Base-by-base conservation (phyloP, 2,888 invertebrate genomes). In the Scaptomyza polygonia region DNA sequence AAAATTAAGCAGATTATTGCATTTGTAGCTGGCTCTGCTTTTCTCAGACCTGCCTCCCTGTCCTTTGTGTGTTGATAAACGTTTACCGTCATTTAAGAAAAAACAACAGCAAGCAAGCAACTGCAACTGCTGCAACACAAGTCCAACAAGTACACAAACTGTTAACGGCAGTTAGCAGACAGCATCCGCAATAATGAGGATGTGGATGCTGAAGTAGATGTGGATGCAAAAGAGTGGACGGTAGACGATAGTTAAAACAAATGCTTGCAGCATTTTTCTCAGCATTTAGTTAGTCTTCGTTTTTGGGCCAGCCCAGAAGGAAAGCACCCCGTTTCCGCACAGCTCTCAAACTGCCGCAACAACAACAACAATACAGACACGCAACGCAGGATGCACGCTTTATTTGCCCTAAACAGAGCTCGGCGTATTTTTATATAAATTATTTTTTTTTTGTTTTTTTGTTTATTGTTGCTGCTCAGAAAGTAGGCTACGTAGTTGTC, bases 381-480 rank as follows among this genome's bases (percentile, higher is more conserved):
- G 68, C 64, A 67, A 58, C 83, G 73, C 72, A 83, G 88, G 80
- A 83, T 79, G 77, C 71, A 79, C 48, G 73, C 80, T 78, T 78
- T 86, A 75, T 86, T 84, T 86, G 66, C 81, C 75, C 61, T 61
- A 72, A 75, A 72, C 77, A 72, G 68, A 77, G 74, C 64, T 54
- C 40, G 32, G 36, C 62, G 54, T 45, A 47, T 51, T 66, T 53
- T 65, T 66, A 54, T 64, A 9, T 29, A 25, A 6, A 12, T 32
- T 32, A 12, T 51, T 66, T 54, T 66, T 64, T 58, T 64, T 51
- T 55, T 68, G 49, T 34, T 32, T 51, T 7, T 34, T 34, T 49
- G 34, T 14, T 39, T 49, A 36, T 49, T 65, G 55, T 78, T 73
- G 67, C 29, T 45, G 16, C 25, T 44, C 39, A 44, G 47, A 64